Evolutionary conservation across 2,888 invertebrate species (phyloP), one percentile per base, ranked within the genome.

Genomic region (Fragum whitleyi): DNA sequence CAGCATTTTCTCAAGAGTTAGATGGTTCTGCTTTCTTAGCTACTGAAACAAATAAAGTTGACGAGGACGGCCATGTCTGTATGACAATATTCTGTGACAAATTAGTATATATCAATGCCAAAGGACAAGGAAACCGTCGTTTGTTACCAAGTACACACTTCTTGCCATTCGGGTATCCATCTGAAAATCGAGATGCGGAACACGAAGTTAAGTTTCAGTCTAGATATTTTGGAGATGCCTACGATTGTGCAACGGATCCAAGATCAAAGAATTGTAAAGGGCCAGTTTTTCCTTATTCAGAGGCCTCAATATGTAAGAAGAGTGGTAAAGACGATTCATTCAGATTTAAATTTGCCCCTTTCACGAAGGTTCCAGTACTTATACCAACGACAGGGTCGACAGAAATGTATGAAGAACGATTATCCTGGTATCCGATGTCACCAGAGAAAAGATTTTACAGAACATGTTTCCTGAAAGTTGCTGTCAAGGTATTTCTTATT

Each of bases 351-450:
- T 82, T 82, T 51, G 81, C 81, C 2, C 72, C 72, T 5, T 75
- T 72, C 55, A 65, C 81, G 11, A 78, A 68, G 36, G 55, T 16
- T 3, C 73, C 72, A 26, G 36, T 23, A 47, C 16, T 72, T 21
- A 36, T 55, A 1, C 53, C 57, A 1, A 21, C 29, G 0, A 16
- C 57, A 2, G 59, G 62, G 0, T 70, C 76, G 14, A 69, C 55
- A 28, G 47, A 73, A 23, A 32, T 53, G 2, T 69, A 75, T 39
- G 69, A 82, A 14, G n/a, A 78, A 0, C 59, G 53, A 55, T 55
- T 78, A 9, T 78, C 81, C 6, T 82, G 81, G 81, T 82, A 82
- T 32, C 78, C 78, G 0, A 55, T 78, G 11, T 29, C 78, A 9
- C 75, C 78, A 14, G 68, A 77, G 3, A 77, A 71, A 28, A 57